Percentiles rank a stretch among this genome's conserved stretches.
Conservation (phyloP, 2,888 invertebrate species). For the Cynaeus angustus region DNA sequence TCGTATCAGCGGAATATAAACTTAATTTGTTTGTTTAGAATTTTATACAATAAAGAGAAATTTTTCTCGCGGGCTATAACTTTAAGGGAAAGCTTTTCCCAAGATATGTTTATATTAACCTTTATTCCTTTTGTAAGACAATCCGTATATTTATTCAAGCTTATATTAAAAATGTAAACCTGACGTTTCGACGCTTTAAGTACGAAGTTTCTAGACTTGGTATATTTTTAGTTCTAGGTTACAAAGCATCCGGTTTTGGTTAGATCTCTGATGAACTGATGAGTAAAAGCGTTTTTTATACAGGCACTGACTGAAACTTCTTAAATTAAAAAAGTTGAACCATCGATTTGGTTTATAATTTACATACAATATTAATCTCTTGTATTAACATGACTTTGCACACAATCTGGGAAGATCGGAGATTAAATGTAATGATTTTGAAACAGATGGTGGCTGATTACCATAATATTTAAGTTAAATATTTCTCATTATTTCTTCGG, state of each 20-base stretch:
- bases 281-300: conserved; percentile 25
- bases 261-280: conserved; percentile 25
- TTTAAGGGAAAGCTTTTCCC: conserved; percentile 33
- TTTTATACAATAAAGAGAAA: conserved; percentile 34
- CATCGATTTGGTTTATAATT: conserved; percentile 13
- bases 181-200: conserved; percentile 6
- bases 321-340: conserved; percentile 33
- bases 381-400: conserved; percentile 14
- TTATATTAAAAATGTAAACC: conserved; percentile 28
- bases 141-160: conserved; percentile 22
- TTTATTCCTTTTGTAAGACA: conserved; percentile 32
- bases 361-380: conserved; percentile 33
- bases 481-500: background rate
- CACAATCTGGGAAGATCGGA: background rate
- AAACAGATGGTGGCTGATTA: no score
- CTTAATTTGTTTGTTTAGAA: conserved; percentile 34
- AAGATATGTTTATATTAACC: conserved; percentile 39
- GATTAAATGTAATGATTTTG: background rate
- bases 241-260: conserved; percentile 24
- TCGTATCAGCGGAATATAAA: conserved; percentile 38
- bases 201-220: conserved; percentile 9
- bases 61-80: conserved; percentile 35
- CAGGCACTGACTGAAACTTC: conserved; percentile 13
- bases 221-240: conserved; percentile 21
- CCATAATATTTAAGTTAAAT: background rate